Evolutionary conservation across 2,888 invertebrate genomes (phyloP).

Genomic region (Pyrochroa serraticornis): DNA sequence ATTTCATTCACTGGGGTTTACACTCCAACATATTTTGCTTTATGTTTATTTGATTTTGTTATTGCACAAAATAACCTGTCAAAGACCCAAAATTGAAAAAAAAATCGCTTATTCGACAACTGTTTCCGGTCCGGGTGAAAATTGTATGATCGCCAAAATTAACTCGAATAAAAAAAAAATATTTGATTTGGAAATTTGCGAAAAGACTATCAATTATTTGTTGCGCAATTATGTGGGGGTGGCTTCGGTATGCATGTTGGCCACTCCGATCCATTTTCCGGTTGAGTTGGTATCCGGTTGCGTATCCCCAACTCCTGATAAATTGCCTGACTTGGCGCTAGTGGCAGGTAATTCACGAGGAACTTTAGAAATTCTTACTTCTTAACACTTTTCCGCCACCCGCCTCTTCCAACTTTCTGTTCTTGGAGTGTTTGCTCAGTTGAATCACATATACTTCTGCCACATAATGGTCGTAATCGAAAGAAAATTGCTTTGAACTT

Average conservation of each 20-base stretch:
- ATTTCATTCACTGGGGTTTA: not conserved
- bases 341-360: constrained; percentile 65
- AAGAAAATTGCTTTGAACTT: constrained; percentile 54
- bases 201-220: constrained; percentile 26
- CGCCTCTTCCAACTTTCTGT: constrained; percentile 35
- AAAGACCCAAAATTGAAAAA: too few relatives aligned
- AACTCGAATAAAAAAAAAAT: not conserved
- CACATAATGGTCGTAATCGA: constrained; percentile 55
- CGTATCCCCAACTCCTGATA: constrained; percentile 60
- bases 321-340: constrained; percentile 67
- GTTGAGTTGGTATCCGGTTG: constrained; percentile 50
- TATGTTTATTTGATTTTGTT: not conserved
- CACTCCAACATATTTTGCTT: not conserved
- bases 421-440: constrained; percentile 51
- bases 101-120: not conserved
- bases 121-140: not conserved
- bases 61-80: too few relatives aligned
- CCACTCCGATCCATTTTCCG: constrained; percentile 51
- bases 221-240: constrained; percentile 21
- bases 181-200: not conserved
- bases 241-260: constrained; percentile 46
- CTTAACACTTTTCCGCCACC: constrained; percentile 51
- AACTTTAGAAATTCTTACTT: constrained; percentile 56
- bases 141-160: too few relatives aligned
- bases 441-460: constrained; percentile 50